Evolutionary conservation across 2,797 vertebrate species (phyloP).

Genomic region (Salarias fasciatus): DNA sequence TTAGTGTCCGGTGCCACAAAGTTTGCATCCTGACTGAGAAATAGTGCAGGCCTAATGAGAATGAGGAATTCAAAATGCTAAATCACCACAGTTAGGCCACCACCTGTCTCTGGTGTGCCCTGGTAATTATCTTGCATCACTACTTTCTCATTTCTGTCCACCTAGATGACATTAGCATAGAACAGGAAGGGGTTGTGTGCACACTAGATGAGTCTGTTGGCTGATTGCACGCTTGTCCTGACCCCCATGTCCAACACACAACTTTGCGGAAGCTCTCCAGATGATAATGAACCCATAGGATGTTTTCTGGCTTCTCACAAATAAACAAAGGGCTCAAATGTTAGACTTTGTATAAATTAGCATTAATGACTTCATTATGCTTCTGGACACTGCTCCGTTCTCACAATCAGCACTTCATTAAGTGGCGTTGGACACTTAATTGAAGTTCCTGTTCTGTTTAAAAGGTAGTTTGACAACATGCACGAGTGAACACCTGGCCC

Average conservation of each 20-base stretch:
- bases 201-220: slow-evolving; percentile 58
- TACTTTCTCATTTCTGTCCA: slow-evolving; percentile 74
- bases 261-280: slow-evolving; percentile 56
- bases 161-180: slow-evolving; percentile 76
- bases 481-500: slow-evolving; percentile 62
- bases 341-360: slow-evolving; percentile 81
- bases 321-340: slow-evolving; percentile 82
- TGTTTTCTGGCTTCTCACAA: slow-evolving; percentile 74
- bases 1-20: slow-evolving; percentile 47
- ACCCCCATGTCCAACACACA: slow-evolving; percentile 71
- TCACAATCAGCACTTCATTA: slow-evolving; percentile 78
- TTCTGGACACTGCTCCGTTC: slow-evolving; percentile 67
- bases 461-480: slow-evolving; percentile 71
- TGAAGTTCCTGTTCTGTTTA: slow-evolving; percentile 78
- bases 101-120: slow-evolving; percentile 76
- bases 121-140: slow-evolving; percentile 77
- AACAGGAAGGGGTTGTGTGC: slow-evolving; percentile 62
- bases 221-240: slow-evolving; percentile 71
- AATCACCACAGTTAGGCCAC: slow-evolving; percentile 71
- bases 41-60: slow-evolving; percentile 64
- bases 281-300: slow-evolving; percentile 78
- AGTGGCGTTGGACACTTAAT: slow-evolving; percentile 72
- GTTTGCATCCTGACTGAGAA: slow-evolving; percentile 65
- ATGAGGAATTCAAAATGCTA: slow-evolving; percentile 71
- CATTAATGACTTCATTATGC: slow-evolving; percentile 81